Evolutionary conservation across 2,797 vertebrate species (phyloP).

Genomic region (Falco biarmicus): DNA sequence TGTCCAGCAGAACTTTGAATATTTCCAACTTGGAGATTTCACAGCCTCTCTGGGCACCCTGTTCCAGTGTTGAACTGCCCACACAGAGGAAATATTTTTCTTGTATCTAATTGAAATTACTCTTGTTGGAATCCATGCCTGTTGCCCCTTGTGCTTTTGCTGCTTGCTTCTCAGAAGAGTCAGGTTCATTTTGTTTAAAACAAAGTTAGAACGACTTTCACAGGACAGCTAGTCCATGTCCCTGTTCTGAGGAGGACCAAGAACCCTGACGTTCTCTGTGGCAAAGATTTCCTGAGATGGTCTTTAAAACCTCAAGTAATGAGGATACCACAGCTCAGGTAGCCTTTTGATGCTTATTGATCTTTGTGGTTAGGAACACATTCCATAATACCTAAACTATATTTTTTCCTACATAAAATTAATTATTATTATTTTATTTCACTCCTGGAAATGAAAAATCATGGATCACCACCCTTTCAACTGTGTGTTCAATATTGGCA

Average conservation of each 20-base stretch:
- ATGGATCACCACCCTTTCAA: not conserved
- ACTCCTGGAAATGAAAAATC: not conserved
- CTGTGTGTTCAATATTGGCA: not conserved
- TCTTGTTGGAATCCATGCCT: rapidly evolving
- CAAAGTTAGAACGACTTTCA: not conserved
- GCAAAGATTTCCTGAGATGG: not conserved
- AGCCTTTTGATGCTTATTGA: not conserved
- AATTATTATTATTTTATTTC: slow-evolving; percentile 14
- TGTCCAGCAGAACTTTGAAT: not conserved
- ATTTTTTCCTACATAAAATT: not conserved
- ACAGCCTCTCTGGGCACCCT: not conserved
- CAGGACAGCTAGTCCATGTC: not conserved
- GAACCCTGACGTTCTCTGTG: not conserved
- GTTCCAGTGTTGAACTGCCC: not conserved
- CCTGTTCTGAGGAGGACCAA: not conserved
- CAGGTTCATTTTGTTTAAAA: not conserved
- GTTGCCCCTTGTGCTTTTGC: not conserved
- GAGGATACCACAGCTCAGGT: not conserved
- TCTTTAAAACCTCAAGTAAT: not conserved
- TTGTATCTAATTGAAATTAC: not conserved
- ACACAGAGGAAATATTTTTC: not conserved
- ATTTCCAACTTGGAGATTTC: not conserved
- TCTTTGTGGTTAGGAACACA: not conserved
- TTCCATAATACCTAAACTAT: not conserved
- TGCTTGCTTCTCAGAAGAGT: not conserved